Conservation (phyloP, 2,888 invertebrate genomes). For the Busseola fusca region DNA sequence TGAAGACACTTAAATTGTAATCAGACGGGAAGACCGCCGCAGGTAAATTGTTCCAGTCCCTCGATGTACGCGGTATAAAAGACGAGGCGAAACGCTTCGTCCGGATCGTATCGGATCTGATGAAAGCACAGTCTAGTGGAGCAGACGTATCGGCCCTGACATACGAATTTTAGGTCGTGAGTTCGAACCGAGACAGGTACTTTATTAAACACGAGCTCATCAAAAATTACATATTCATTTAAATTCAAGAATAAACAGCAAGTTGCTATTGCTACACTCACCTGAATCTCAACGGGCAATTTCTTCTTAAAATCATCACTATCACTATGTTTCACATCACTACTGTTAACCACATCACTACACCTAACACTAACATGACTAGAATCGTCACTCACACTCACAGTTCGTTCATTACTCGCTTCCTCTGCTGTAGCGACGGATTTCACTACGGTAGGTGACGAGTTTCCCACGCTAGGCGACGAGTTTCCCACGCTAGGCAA, state of each 20-base stretch:
- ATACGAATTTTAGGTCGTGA: too few species aligned
- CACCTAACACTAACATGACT: conserved; percentile 78
- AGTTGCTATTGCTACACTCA: conserved; percentile 53
- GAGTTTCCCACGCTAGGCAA: conserved; percentile 3
- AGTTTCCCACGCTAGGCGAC: conserved; percentile 6
- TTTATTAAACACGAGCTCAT: background rate
- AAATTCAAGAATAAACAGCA: background rate
- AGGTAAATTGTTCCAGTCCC: too few species aligned
- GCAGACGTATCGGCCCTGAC: too few species aligned
- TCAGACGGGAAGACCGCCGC: too few species aligned
- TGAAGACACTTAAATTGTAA: too few species aligned
- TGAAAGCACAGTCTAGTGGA: background rate
- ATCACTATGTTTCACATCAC: conserved; percentile 62
- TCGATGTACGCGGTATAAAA: too few species aligned
- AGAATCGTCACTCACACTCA: conserved; percentile 69
- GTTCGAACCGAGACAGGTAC: too few species aligned
- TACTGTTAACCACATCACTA: conserved; percentile 62
- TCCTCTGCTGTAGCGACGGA: conserved; percentile 15
- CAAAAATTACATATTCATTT: background rate
- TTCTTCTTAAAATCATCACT: conserved; percentile 71
- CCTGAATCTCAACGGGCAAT: conserved; percentile 85
- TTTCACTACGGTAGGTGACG: conserved; percentile 9
- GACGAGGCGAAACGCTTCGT: too few species aligned
- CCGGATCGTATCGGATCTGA: too few species aligned
- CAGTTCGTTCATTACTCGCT: conserved; percentile 45